phyloP scores from a whole-genome alignment of 2,888 invertebrate species.

The Mesorhabditis spiculigera region DNA sequence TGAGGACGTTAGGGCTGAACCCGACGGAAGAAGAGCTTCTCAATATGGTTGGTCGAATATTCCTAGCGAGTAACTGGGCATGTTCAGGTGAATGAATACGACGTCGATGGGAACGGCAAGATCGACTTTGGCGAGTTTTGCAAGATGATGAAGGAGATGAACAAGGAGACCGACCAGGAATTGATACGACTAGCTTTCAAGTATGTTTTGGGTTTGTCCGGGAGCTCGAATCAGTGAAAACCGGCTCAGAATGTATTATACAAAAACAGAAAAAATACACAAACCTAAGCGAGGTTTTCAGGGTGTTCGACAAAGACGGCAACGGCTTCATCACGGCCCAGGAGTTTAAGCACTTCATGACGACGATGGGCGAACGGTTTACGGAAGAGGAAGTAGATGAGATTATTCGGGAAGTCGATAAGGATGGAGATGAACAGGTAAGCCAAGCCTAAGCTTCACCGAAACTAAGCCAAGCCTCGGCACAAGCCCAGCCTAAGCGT shows the following conservation, averaged over 20 bases:
- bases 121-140: constrained; percentile 59
- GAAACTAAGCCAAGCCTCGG: too few relatives aligned
- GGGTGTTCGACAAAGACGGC: constrained; percentile 58
- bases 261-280: too few relatives aligned
- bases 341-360: constrained; percentile 59
- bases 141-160: constrained; percentile 59
- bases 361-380: constrained; percentile 53
- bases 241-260: too few relatives aligned
- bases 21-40: constrained; percentile 58
- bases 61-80: constrained; percentile 17
- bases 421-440: constrained; percentile 57
- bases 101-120: constrained; percentile 59
- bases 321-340: constrained; percentile 59
- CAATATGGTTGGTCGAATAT: constrained; percentile 43
- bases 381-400: constrained; percentile 59
- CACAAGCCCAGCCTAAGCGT: too few relatives aligned
- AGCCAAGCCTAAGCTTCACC: too few relatives aligned
- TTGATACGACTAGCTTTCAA: constrained; percentile 58
- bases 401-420: constrained; percentile 57
- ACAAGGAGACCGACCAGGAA: constrained; percentile 59
- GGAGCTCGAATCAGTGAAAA: too few relatives aligned
- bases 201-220: constrained; percentile 29
- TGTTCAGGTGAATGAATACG: constrained; percentile 43
- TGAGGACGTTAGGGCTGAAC: constrained; percentile 58
- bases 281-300: constrained; percentile 21